Base-by-base conservation (phyloP, 2,888 invertebrate genomes). In the Drepana falcataria region DNA sequence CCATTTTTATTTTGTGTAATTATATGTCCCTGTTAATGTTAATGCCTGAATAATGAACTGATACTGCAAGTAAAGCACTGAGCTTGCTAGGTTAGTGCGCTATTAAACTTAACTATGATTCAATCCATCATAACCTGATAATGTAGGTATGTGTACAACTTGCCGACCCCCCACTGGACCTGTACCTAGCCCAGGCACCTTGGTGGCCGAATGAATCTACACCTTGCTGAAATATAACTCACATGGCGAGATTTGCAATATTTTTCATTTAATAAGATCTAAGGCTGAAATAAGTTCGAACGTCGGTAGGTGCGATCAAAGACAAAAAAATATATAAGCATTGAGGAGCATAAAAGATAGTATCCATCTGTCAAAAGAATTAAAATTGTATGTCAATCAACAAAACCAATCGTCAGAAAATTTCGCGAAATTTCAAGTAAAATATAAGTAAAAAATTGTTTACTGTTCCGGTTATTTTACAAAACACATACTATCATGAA, bases 1-100 rank as follows among this genome's bases (percentile, higher is more conserved):
- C 66, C 2, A 69, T 69, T 63, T 83, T 81, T 60, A 64, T 59
- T 37, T 55, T 82, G 55, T 81, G 83, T 59, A 65, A 73, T 47
- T 60, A 51, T 47, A 55, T 41, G 52, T 81, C n/a, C 21, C 44
- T 9, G 64, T 75, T 47, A 68, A 60, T 55, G 58, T 64, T 48
- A 47, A 47, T 79, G 48, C 76, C 77, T 1, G 62, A 71, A 40
- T 59, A 54, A 41, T 57, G 61, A 48, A 59, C 53, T 2, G 61
- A 64, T 7, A 54, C 41, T 6, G 56, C 55, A 21, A 2, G 7
- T 4, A 47, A 49, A 47, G 60, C 70, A 0, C 59, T 70, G 48
- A 81, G 81, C 61, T 55, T 68, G 7, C 64, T 74, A 40, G 82
- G 81, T 59, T 63, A 78, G 55, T 53, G 58, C 33, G 47, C 58